Percentiles rank a stretch among this genome's conserved stretches.
Evolutionary conservation across 1,140 invertebrate genomes (phyloP).

Genomic region (Oryctes rhinoceros): DNA sequence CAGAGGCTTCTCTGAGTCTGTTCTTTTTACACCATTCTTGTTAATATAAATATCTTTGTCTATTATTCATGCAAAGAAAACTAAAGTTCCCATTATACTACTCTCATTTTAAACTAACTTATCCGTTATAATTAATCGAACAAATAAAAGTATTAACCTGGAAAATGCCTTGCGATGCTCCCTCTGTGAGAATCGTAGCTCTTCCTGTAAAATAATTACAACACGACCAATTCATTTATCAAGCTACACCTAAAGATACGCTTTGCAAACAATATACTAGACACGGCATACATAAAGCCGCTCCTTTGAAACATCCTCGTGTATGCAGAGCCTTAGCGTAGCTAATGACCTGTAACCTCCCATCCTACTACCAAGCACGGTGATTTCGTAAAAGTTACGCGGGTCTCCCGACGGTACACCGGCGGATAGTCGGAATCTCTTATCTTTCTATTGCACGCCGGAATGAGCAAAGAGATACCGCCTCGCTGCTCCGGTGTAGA

Average conservation of each 20-base stretch:
- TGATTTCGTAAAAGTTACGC: background rate
- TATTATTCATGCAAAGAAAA: no score
- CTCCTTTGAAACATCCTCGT: background rate
- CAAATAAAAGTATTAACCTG: background rate
- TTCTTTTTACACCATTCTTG: no score
- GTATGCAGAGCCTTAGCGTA: background rate
- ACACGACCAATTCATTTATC: conserved; percentile 24
- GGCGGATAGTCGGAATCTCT: background rate
- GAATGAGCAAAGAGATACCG: conserved; percentile 27
- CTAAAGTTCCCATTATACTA: background rate
- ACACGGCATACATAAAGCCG: background rate
- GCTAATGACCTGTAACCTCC: conserved; percentile 11
- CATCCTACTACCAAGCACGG: background rate
- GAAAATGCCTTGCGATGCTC: background rate
- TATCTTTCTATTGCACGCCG: conserved; percentile 22
- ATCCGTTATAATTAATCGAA: conserved; percentile 1
- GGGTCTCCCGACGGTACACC: background rate
- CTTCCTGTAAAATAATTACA: background rate
- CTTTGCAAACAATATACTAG: background rate
- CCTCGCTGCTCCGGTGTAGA: background rate
- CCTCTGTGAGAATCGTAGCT: background rate
- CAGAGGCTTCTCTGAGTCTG: no score
- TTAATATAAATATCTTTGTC: no score
- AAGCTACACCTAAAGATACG: background rate
- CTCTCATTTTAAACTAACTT: background rate